Base-by-base conservation (phyloP, 1,140 invertebrate species). In the Papilio xuthus region DNA sequence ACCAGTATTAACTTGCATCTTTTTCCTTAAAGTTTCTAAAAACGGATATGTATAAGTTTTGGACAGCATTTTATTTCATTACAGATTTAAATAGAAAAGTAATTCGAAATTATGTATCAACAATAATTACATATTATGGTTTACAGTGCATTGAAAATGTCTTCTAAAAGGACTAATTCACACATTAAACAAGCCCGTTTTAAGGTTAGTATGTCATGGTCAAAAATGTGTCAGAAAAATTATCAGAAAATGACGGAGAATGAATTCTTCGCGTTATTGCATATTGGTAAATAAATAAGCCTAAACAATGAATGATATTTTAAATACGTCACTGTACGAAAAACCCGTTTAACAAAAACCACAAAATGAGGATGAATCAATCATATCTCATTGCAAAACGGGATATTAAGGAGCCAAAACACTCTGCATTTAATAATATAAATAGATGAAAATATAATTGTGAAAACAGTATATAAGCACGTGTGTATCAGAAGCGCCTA, bases 161-260 rank as follows among this genome's bases (percentile, higher is more conserved):
- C 9, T 44, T 44, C 9, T 1, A 44, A 9, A 15, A 44, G 9
- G 9, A 44, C 44, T 44, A 32, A n/a, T n/a, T n/a, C n/a, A n/a
- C n/a, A n/a, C n/a, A 63, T 63, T 63, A 6, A 28, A 23, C 60
- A 26, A 63, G 4, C 23, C 47, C 4, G 44, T 50, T 18, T 56
- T 4, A 6, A 2, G 60, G 60, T 67, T 15, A 60, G 60, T 32
- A 28, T 28, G 60, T 67, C 60, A 67, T 15, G 60, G 23, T 28
- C 60, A 28, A 60, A 60, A 26, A 60, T 60, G 56, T 60, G 56
- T 60, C 56, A 63, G 56, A 26, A 63, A 63, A 63, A 26, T 26
- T n/a, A n/a, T n/a, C n/a, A n/a, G n/a, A n/a, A n/a, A n/a, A n/a
- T n/a, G n/a, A n/a, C 20, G 23, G 2, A 63, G 23, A 63, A 63